These are phyloP conservation scores for Pitta sordida DNA, from an alignment of 2,113 vertebrate species.

Conservation along the genomic window DNA sequence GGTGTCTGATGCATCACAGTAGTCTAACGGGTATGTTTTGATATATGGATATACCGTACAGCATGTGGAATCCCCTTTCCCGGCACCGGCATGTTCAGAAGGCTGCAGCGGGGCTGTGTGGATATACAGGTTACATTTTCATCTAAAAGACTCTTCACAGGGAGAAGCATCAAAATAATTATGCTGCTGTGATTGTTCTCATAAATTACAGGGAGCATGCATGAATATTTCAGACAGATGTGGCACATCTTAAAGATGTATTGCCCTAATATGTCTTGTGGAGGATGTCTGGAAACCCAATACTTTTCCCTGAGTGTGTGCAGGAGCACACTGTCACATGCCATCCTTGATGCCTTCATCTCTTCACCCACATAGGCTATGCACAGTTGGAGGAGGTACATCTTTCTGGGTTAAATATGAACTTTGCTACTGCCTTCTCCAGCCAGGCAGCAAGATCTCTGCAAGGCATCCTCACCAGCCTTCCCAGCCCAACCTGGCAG, in stretches of 20 bases:
- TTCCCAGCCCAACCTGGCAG: background rate
- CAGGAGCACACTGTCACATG: background rate
- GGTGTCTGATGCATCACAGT: background rate
- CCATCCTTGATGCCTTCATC: background rate
- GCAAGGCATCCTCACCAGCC: background rate
- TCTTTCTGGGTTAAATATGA: background rate
- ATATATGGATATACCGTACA: background rate
- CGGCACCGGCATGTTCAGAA: accelerated
- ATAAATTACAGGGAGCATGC: slow-evolving; percentile 1
- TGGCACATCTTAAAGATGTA: background rate
- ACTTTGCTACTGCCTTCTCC: background rate
- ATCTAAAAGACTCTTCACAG: background rate
- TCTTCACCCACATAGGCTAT: background rate
- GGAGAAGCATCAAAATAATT: background rate
- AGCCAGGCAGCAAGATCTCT: background rate
- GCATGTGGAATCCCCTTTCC: background rate
- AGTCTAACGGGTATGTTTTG: background rate
- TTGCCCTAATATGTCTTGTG: background rate
- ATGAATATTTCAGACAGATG: slow-evolving; percentile 14
- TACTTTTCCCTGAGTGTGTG: background rate
- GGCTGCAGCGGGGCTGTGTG: background rate
- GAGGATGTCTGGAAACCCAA: background rate
- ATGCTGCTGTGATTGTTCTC: background rate
- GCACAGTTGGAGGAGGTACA: background rate
- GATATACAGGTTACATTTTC: background rate